Base-by-base conservation (phyloP, 2,797 vertebrate genomes). In the Steatocranus sp. region DNA sequence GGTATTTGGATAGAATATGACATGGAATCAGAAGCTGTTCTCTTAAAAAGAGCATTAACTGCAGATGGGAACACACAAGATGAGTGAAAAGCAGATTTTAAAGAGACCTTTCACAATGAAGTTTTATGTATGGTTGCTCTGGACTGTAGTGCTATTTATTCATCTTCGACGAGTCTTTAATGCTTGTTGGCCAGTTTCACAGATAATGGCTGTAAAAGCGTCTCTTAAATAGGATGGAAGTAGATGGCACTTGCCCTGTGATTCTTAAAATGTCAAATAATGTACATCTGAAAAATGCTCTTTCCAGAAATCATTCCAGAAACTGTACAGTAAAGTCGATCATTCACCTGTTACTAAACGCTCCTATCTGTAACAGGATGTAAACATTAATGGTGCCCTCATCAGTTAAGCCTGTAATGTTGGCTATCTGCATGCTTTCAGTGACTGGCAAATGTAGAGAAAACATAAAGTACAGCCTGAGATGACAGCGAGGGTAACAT, bases 211-310 rank as follows among this genome's bases (percentile, higher is more conserved):
- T 48, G 5, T 73, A 30, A 73, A 48, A 32, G 27, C 9, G 25
- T 73, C 25, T 48, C 41, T 73, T 48, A 32, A 73, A 73, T 27
- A 30, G 3, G 23, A 48, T n/a, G 68, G 7, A 48, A 48, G 41
- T 48, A 0, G 43, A 32, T 18, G 25, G 25, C 23, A 1, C 11
- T 73, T 48, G 0, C 15, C 41, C 4, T 30, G 25, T 30, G 43
- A 48, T 30, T 17, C 41, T 46, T 46, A 46, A 70, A 46, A 46
- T 70, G 23, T 43, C 15, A 70, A 70, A 46, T 70, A 41, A 25
- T 66, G 5, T 15, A 30, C 66, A 46, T 46, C 15, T 46, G 23
- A 46, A 27, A 66, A 73, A 48, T 12, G 10, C 23, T 48, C 25
- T 73, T 30, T 73, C 25, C 68, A 73, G 41, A 70, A 70, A 70